Conservation (phyloP, 2,113 vertebrate genomes). For the Hemiscyllium ocellatum region DNA sequence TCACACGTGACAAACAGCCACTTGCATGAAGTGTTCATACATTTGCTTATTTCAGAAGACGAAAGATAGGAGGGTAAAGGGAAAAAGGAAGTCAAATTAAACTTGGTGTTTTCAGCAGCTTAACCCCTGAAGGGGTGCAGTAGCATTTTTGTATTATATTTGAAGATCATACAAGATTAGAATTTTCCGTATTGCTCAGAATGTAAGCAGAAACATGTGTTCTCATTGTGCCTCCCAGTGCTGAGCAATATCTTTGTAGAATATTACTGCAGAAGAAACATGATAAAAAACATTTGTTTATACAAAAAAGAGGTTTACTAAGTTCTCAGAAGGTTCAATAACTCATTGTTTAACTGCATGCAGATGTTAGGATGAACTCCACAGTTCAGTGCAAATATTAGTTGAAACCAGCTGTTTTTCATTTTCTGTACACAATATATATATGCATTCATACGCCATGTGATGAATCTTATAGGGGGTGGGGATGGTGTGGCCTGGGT, state of each 20-base stretch:
- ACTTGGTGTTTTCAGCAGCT: background rate
- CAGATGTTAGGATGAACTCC: constrained; percentile 30
- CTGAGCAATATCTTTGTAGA: constrained; percentile 18
- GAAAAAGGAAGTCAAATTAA: background rate
- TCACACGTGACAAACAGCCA: background rate
- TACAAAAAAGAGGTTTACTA: background rate
- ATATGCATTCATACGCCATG: background rate
- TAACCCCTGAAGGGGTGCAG: constrained; percentile 16
- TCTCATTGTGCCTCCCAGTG: constrained; percentile 8
- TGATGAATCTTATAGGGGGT: too few species aligned
- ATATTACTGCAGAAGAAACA: constrained; percentile 8
- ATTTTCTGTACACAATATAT: background rate
- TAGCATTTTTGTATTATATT: constrained; percentile 16
- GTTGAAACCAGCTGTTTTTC: constrained; percentile 19
- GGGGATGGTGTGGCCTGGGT: too few species aligned
- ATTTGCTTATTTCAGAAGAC: background rate
- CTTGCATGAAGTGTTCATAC: background rate
- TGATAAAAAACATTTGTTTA: constrained; percentile 33
- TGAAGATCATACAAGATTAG: constrained; percentile 9
- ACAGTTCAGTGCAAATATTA: constrained; percentile 15
- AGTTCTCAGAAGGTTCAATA: constrained; percentile 35
- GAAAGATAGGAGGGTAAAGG: background rate
- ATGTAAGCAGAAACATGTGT: background rate
- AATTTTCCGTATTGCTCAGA: constrained; percentile 15
- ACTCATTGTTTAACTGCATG: constrained; percentile 25